These are phyloP conservation scores for Apoderus coryli DNA, from an alignment of 2,888 invertebrate species.

Conservation along the genomic window DNA sequence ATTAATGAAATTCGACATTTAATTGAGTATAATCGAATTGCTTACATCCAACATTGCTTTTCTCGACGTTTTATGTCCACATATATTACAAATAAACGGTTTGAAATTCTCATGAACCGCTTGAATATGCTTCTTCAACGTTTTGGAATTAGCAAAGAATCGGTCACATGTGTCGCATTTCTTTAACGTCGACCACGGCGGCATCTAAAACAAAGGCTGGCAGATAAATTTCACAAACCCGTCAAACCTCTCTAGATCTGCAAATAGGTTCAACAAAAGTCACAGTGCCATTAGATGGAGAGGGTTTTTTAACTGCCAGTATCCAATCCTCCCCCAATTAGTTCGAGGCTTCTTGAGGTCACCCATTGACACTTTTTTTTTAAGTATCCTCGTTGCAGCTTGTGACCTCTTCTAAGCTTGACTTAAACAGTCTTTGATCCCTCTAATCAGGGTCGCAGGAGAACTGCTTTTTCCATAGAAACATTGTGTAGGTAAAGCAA, in stretches of 20 bases:
- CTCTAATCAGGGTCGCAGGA: too few species aligned
- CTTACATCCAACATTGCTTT: conserved; percentile 49
- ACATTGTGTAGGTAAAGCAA: too few species aligned
- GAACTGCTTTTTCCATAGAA: too few species aligned
- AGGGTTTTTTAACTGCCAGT: too few species aligned
- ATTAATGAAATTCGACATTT: background rate
- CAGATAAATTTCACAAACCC: background rate
- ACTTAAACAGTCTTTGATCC: too few species aligned
- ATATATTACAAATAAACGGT: conserved; percentile 59
- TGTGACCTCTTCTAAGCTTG: too few species aligned
- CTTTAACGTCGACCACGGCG: conserved; percentile 42
- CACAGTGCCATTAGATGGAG: too few species aligned
- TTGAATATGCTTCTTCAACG: conserved; percentile 52
- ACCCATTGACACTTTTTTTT: too few species aligned
- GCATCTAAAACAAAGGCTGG: conserved; percentile 18
- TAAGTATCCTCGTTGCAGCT: too few species aligned
- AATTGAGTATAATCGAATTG: background rate
- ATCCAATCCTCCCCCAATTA: too few species aligned
- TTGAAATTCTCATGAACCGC: conserved; percentile 60
- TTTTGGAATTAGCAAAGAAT: conserved; percentile 52
- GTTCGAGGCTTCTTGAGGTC: too few species aligned
- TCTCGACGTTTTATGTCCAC: conserved; percentile 55
- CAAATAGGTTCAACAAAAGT: too few species aligned
- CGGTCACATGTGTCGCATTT: conserved; percentile 54
- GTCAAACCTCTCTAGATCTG: background rate